Percentiles rank a stretch among this genome's conserved stretches.
phyloP scores from a whole-genome alignment of 2,113 vertebrate species.

The Petromus typicus region DNA sequence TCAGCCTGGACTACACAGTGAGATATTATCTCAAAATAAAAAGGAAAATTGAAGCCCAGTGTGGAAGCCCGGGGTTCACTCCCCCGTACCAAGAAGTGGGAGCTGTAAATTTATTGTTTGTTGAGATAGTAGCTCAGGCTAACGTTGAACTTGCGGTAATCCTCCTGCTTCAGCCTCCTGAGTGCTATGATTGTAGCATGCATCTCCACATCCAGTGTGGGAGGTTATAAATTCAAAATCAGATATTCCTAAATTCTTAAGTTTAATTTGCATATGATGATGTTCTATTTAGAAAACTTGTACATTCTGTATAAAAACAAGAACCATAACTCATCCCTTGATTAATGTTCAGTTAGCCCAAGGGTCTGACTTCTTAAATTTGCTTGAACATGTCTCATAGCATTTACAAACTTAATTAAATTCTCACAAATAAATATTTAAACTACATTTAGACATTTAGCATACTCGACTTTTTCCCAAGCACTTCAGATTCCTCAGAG shows the following conservation, averaged over 20 bases:
- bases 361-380: slow-evolving; percentile 62
- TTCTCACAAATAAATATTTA: slow-evolving; percentile 78
- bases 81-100: neutral
- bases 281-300: slow-evolving; percentile 52
- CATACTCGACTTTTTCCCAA: slow-evolving; percentile 61
- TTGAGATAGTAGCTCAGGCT: neutral
- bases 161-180: neutral
- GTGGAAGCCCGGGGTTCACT: neutral
- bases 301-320: slow-evolving; percentile 60
- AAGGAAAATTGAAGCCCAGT: neutral
- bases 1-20: neutral
- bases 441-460: slow-evolving; percentile 68
- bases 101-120: neutral
- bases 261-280: slow-evolving; percentile 45
- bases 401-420: slow-evolving; percentile 74
- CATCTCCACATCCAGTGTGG: no score
- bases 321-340: slow-evolving; percentile 47
- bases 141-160: neutral
- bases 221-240: neutral
- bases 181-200: neutral
- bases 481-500: slow-evolving; percentile 63
- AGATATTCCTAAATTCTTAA: slow-evolving; percentile 17
- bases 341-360: slow-evolving; percentile 60
- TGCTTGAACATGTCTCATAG: slow-evolving; percentile 48
- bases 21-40: neutral